These are phyloP conservation scores for Baronia brevicornis DNA, from an alignment of 2,888 invertebrate genomes.

Conservation along the genomic window DNA sequence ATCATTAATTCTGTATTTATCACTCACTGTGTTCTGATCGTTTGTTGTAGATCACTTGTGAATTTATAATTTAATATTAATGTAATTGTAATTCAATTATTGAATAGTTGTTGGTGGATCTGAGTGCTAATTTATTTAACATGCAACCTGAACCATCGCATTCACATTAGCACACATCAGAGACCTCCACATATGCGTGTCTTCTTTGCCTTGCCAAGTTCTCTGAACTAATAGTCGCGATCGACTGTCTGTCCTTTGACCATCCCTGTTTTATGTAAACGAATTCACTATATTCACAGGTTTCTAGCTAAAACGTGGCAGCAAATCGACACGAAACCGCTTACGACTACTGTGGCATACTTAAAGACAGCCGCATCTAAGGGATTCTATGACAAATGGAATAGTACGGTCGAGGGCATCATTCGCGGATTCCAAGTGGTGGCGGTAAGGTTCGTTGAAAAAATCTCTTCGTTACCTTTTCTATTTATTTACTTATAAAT, in stretches of 20 bases:
- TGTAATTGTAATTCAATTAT: too few relatives aligned
- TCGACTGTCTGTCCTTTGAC: too few relatives aligned
- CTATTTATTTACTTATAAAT: slow-evolving; percentile 3
- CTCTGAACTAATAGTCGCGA: not conserved
- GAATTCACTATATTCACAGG: too few relatives aligned
- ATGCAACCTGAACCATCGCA: too few relatives aligned
- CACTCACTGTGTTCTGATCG: too few relatives aligned
- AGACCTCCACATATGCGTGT: not conserved
- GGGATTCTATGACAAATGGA: slow-evolving; percentile 39
- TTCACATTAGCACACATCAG: too few relatives aligned
- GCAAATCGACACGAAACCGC: slow-evolving; percentile 69
- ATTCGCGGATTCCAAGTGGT: slow-evolving; percentile 76
- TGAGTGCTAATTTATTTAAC: too few relatives aligned
- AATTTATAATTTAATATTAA: too few relatives aligned
- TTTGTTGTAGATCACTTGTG: too few relatives aligned
- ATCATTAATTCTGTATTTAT: too few relatives aligned
- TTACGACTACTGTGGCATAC: slow-evolving; percentile 83
- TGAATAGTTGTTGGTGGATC: too few relatives aligned
- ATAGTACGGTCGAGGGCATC: slow-evolving; percentile 69
- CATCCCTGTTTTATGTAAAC: too few relatives aligned
- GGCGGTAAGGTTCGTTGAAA: slow-evolving; percentile 77
- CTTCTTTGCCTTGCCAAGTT: not conserved
- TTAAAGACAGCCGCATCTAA: slow-evolving; percentile 51
- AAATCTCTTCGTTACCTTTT: slow-evolving; percentile 1
- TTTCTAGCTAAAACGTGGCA: slow-evolving; percentile 87